Base-by-base conservation (phyloP, 35 echinoderm and acorn worm species). In the Eucidaris tribuloides region DNA sequence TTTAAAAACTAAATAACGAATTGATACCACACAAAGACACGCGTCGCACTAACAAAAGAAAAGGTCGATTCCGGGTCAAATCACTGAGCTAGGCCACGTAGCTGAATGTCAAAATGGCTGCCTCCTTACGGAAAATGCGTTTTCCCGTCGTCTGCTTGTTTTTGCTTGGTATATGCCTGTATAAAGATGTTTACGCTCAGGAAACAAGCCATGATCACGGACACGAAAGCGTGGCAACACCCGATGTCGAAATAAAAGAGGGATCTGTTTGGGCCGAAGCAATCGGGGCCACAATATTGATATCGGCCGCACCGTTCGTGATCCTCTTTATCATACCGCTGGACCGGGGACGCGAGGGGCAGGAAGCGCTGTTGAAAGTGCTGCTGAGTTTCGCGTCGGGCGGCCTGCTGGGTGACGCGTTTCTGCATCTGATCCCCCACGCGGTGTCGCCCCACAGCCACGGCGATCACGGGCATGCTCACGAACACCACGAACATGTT, bases 271-370 rank as follows among this genome's bases (percentile, higher is more conserved):
- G 94, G 94, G 82, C 65, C 31, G 89, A 97, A 78, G 94, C 94
- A 42, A 97, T 97, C 38, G 94, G 94, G 14, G 89, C 94, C 28
- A 97, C 94, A 19, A 33, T 97, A 23, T 64, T 97, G 61, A 97
- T 97, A 24, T 91, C 88, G 46, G 94, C 94, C 34, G 94, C 94
- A 7, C 94, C 94, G 6, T 97, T 91, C 77, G 35, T 91, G 42
- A 97, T 97, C 48, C 85, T 97, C 24, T 97, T 97, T 57, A 6
- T 97, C 9, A 97, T 97, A 52, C 94, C 94, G n/a, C 65, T 97
- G 15, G 94, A 97, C 43, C 87, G 88, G 68, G 84, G 64, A 48
- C 86, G 82, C 35, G 84, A 85, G 39, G 92, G 86, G 15, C 88
- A 97, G 56, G 94, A 91, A 34, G 19, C 71, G 15, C 48, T 97